A percentile compares a stretch with the other conserved stretches of the same genome.
Conservation (phyloP, 2,113 vertebrate genomes). For the Siphamia tubifer region DNA sequence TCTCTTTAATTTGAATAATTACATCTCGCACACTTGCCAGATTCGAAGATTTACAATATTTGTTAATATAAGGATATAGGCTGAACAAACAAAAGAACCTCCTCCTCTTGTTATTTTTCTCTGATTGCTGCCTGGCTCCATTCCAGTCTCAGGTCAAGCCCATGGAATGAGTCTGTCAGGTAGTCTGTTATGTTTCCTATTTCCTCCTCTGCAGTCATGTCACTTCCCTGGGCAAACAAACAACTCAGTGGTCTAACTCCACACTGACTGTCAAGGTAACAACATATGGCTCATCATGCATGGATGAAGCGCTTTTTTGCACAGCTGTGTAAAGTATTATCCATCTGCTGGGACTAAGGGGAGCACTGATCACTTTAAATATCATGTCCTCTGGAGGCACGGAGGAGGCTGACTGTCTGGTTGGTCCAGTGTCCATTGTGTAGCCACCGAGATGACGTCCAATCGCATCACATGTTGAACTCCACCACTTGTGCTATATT, state of each 20-base stretch:
- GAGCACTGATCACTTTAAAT: conserved; percentile 64
- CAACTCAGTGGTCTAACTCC: conserved; percentile 50
- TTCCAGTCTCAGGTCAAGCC: conserved; percentile 75
- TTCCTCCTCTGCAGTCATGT: conserved; percentile 77
- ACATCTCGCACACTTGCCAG: not conserved
- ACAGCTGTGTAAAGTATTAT: conserved; percentile 81
- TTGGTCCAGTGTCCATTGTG: conserved; percentile 49
- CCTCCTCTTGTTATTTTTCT: conserved; percentile 69
- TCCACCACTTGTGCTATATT: conserved; percentile 32
- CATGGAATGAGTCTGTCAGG: conserved; percentile 71
- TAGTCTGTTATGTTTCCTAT: conserved; percentile 81
- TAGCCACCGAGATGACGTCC: conserved; percentile 33
- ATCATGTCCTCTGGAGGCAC: conserved; percentile 58
- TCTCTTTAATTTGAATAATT: conserved; percentile 26
- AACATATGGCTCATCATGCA: conserved; percentile 23
- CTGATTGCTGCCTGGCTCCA: conserved; percentile 77
- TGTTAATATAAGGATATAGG: conserved; percentile 47
- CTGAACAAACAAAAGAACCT: conserved; percentile 76
- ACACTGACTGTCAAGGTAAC: conserved; percentile 55
- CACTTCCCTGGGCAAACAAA: conserved; percentile 80
- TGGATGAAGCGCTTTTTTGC: conserved; percentile 10
- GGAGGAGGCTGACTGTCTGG: conserved; percentile 69
- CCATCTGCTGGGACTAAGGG: conserved; percentile 46
- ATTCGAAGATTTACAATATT: conserved; percentile 43
- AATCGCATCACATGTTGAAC: conserved; percentile 32